Evolutionary conservation across 2,888 invertebrate species (phyloP).

Genomic region (Tenthredo scrophulariae): DNA sequence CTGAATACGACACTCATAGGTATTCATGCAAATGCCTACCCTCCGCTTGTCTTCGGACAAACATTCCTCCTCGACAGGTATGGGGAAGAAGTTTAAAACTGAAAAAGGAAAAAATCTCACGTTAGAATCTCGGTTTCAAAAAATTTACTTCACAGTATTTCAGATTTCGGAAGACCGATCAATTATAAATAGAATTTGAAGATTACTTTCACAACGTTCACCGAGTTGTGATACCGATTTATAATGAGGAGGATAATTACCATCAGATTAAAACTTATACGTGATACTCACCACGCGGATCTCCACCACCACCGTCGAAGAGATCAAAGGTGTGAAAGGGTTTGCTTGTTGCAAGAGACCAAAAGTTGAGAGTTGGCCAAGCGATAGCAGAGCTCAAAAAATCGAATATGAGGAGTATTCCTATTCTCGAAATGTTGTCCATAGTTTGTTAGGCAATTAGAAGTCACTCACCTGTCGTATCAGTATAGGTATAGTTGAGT

Average conservation of each 20-base stretch:
- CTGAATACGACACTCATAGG: conserved; percentile 90
- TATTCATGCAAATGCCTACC: conserved; percentile 89
- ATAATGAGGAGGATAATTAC: not conserved
- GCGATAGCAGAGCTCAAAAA: not conserved
- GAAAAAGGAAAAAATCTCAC: conserved; percentile 51
- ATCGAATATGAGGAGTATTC: conserved; percentile 11
- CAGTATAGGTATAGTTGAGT: not conserved
- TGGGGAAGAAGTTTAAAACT: conserved; percentile 92
- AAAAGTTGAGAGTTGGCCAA: conserved; percentile 43
- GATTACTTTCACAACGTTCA: conserved; percentile 3
- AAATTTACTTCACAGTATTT: not conserved
- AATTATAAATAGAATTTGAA: not conserved
- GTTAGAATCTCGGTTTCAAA: not conserved
- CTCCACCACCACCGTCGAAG: conserved; percentile 33
- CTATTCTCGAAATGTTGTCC: not conserved
- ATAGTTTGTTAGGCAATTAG: not conserved
- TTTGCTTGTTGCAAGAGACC: conserved; percentile 28
- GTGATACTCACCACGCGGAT: conserved; percentile 33
- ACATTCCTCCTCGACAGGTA: conserved; percentile 91
- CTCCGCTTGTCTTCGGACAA: conserved; percentile 85
- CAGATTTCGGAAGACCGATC: not conserved
- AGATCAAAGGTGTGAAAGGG: conserved; percentile 34
- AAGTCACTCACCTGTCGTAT: conserved; percentile 18
- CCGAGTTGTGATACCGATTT: not conserved
- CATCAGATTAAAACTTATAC: not conserved